A percentile compares a stretch with the other conserved stretches of the same genome.
Conservation (phyloP, 2,113 vertebrate genomes). For the Cariama cristata region DNA sequence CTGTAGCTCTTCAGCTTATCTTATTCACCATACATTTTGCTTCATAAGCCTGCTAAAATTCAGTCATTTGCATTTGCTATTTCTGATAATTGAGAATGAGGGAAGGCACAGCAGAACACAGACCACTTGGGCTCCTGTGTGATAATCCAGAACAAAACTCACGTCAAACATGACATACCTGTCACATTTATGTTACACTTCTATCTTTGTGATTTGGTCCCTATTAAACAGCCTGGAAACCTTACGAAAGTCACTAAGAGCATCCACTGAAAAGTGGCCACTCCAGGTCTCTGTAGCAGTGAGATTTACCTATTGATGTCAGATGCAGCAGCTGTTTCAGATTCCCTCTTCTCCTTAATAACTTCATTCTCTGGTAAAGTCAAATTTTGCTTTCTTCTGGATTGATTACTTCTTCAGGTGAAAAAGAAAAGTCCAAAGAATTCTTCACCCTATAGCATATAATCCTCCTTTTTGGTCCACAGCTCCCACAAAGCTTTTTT, state of each 20-base stretch:
- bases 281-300: background rate
- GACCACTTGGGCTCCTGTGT: background rate
- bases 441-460: background rate
- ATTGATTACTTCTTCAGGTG: background rate
- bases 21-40: background rate
- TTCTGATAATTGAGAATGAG: background rate
- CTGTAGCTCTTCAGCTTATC: background rate
- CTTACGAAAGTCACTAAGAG: background rate
- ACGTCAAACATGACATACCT: background rate
- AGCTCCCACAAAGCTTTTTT: background rate
- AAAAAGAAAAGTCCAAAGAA: background rate
- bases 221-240: background rate
- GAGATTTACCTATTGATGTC: background rate
- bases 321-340: background rate
- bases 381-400: background rate
- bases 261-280: background rate
- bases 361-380: background rate
- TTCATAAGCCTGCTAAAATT: background rate
- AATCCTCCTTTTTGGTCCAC: background rate
- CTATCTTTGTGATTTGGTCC: background rate
- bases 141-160: background rate
- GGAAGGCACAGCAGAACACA: background rate
- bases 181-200: background rate
- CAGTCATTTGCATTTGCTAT: background rate
- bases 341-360: background rate